Base-by-base conservation (phyloP, 2,888 invertebrate species). In the Nowickia ferox region DNA sequence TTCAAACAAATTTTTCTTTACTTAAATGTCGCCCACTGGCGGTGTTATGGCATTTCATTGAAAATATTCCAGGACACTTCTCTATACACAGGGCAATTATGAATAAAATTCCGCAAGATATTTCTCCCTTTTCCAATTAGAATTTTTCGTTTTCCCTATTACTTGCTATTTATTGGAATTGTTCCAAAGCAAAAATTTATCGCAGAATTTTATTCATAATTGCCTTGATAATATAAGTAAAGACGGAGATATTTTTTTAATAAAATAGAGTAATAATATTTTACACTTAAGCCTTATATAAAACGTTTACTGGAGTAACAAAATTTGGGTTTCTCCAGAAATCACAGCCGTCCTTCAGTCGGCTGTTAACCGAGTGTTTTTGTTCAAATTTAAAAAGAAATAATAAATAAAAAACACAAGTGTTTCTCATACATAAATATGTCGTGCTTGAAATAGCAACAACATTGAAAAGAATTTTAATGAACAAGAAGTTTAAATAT, bases 401-500 rank as follows among this genome's bases (percentile, higher is more conserved):
- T 22, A 38, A 68, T 46, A 51, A 81, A 75, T 68, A 74, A 59
- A 74, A n/a, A 61, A 42, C 11, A 51, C 17, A 71, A 38, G 42
- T 38, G 46, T 38, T 51, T 66, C 71, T 66, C 53, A 1, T 22
- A 42, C 10, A 5, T 13, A 57, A 61, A 48, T 17, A 59, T 51
- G 17, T 48, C 19, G 59, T 59, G 51, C 38, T 44, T 59, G n/a
- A 66, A 65, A 57, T 22, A 63, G 42, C 51, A 66, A 44, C 66
- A 66, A 44, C 22, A 66, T 53, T 69, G 51, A 15, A n/a, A 59
- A 53, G 55, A 72, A 30, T 79, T 51, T 51, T 61, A 44, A 59
- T 40, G 66, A 63, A 76, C 46, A 71, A 61, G 75, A 65, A 69
- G 69, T 65, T 40, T 46, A 46, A 69, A 63, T 63, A 63, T 69